Conservation (phyloP, 2,797 vertebrate genomes). For the Characodon lateralis region DNA sequence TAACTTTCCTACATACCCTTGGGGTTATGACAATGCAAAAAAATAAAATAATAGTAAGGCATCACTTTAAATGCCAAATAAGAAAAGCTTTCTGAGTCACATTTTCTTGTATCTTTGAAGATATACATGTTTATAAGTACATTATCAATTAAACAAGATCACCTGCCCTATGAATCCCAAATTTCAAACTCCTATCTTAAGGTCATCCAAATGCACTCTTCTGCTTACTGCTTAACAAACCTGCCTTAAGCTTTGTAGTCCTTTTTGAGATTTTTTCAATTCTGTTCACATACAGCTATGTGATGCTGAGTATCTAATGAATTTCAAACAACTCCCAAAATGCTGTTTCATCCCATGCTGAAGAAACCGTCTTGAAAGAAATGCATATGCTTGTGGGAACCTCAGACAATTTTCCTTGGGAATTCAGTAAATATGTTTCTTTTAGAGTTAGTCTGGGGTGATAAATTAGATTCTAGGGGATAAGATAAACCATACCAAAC, state of each 20-base stretch:
- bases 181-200: conserved; percentile 3
- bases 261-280: conserved; percentile 1
- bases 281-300: conserved; percentile 22
- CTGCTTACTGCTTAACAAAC: conserved; percentile 9
- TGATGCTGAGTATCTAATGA: conserved; percentile 26
- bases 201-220: not conserved
- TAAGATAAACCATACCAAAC: conserved; percentile 65
- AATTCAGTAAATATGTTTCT: conserved; percentile 60
- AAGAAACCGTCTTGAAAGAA: conserved; percentile 43
- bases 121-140: not conserved
- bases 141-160: not conserved
- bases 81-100: not conserved
- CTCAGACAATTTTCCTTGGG: conserved; percentile 49
- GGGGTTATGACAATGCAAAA: too few species aligned
- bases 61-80: not conserved
- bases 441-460: conserved; percentile 52
- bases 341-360: conserved; percentile 29
- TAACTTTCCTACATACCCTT: not conserved
- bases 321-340: conserved; percentile 38
- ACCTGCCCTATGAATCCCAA: conserved; percentile 1
- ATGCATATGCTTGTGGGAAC: conserved; percentile 43
- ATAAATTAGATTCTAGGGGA: conserved; percentile 69
- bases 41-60: too few species aligned
- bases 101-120: not conserved
- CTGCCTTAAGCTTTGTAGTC: conserved; percentile 16